Base-by-base conservation (phyloP, 2,888 invertebrate species). In the Operophtera brumata region DNA sequence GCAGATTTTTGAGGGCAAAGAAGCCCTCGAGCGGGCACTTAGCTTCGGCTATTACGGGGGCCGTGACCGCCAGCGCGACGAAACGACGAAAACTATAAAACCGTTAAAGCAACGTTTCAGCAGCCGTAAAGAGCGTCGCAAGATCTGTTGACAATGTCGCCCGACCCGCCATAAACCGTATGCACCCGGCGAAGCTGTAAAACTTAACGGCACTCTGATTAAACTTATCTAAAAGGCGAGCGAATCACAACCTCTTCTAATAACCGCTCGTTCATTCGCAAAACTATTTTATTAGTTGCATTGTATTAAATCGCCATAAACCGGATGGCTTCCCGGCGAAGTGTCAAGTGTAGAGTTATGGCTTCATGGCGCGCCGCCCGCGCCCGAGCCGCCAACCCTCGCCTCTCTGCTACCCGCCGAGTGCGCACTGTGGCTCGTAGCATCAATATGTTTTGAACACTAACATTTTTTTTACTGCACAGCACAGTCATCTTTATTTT, bases 131-230 rank as follows among this genome's bases (percentile, higher is more conserved):
- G 89, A 87, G 84, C 82, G 84, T 84, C 84, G 84, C 86, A 80
- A 86, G 89, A 88, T 89, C 88, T 89, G 88, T 90, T 88, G 90
- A 90, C 90, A 90, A 89, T 89, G 90, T 90, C 87, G 84, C 82
- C 82, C 78, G 78, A 45, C 44, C 82, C 84, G 79, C 87, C 75
- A 86, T 90, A 90, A 89, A 89, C 80, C 87, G 87, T 88, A 89
- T 89, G 90, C 89, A 89, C 78, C 87, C 84, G 80, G 76, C 81
- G 69, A 75, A 73, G 79, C 78, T 82, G 78, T 90, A 83, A 90
- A 89, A 89, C 87, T 84, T 88, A 88, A 89, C 80, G 80, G 82
- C 82, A 70, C 86, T 83, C 85, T 89, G 86, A 89, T 90, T 88
- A 88, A 89, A 89, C 86, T 88, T 89, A 89, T 88, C 87, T 85